phyloP scores from a whole-genome alignment of 2,888 invertebrate species.

The Mesorhabditis belari region DNA sequence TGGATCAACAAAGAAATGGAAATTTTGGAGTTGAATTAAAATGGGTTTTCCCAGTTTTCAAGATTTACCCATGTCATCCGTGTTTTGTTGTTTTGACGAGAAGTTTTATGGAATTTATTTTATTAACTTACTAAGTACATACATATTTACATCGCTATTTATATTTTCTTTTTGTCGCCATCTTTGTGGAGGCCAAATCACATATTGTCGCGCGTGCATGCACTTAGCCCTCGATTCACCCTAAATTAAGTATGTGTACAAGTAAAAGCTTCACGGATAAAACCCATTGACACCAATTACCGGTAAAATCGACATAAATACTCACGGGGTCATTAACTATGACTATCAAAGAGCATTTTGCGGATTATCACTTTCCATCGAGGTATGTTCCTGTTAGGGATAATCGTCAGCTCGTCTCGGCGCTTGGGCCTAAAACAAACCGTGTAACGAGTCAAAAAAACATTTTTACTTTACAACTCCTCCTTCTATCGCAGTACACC shows the following conservation, averaged over 20 bases:
- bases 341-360: conserved; percentile 80
- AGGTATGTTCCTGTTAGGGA: conserved; percentile 87
- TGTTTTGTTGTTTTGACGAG: too few species aligned
- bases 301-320: conserved; percentile 32
- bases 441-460: background rate
- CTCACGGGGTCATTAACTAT: conserved; percentile 75
- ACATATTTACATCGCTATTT: background rate
- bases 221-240: conserved; percentile 72
- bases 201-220: conserved; percentile 79
- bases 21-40: too few species aligned
- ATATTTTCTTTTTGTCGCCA: conserved; percentile 67
- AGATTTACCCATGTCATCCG: too few species aligned
- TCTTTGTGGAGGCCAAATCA: conserved; percentile 86
- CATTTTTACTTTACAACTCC: conserved; percentile 9
- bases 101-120: too few species aligned
- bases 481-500: conserved; percentile 19
- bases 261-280: too few species aligned
- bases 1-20: too few species aligned
- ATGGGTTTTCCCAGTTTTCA: too few species aligned
- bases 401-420: conserved; percentile 58
- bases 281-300: too few species aligned
- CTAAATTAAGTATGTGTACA: conserved; percentile 45
- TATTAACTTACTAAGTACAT: background rate
- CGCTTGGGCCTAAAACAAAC: conserved; percentile 10
- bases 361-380: conserved; percentile 89